phyloP scores from a whole-genome alignment of 2,888 invertebrate species.

The Nymphalis polychloros region DNA sequence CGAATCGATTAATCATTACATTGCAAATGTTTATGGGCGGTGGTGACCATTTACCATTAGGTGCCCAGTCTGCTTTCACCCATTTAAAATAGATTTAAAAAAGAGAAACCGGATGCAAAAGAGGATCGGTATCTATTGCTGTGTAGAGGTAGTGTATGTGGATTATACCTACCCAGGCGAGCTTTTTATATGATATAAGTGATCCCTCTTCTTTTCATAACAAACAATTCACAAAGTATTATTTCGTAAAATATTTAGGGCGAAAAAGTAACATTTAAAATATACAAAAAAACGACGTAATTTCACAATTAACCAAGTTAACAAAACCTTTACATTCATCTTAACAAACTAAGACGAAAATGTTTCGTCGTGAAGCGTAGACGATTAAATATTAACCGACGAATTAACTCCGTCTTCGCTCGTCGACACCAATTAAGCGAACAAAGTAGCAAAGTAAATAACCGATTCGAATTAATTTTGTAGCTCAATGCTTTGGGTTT shows the following conservation, averaged over 20 bases:
- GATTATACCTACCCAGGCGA: no score
- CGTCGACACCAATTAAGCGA: constrained; percentile 77
- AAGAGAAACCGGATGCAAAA: no score
- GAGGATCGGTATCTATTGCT: no score
- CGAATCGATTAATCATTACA: no score
- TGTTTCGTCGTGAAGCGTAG: constrained; percentile 29
- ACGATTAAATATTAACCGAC: constrained; percentile 78
- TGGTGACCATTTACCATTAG: no score
- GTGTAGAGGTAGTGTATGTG: no score
- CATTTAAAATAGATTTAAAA: no score
- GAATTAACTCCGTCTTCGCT: constrained; percentile 77
- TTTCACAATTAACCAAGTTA: constrained; percentile 32
- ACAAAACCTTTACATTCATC: constrained; percentile 29
- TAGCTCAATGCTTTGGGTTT: constrained; percentile 53
- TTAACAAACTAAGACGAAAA: constrained; percentile 27
- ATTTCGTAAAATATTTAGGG: neutral
- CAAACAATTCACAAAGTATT: no score
- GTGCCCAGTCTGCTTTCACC: no score
- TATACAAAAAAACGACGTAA: neutral
- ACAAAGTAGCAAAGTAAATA: constrained; percentile 79
- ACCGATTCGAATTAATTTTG: constrained; percentile 75
- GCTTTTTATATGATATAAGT: no score
- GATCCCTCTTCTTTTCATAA: no score
- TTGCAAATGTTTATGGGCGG: no score
- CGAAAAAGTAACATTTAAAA: neutral